Base-by-base conservation (phyloP, 2,113 vertebrate species). In the Corythornis madagascariensis region DNA sequence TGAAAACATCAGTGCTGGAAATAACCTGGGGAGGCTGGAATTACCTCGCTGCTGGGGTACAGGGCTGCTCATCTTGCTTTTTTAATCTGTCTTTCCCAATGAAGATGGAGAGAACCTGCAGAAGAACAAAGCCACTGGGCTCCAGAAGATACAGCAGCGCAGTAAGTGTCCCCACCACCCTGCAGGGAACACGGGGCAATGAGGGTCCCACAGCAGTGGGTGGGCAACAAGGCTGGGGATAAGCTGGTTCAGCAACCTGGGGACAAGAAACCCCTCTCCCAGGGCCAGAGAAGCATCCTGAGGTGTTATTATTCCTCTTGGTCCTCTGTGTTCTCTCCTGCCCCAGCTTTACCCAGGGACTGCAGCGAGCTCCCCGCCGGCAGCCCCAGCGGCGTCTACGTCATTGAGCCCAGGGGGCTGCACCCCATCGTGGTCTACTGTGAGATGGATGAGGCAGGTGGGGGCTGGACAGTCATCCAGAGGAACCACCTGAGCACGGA, bases 351-450 rank as follows among this genome's bases (percentile, higher is more conserved):
- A 18, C 74, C 74, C 64, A 77, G 21, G 47, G 73, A 86, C 52
- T 85, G 71, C 61, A 85, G 82, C 1, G 71, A 85, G 35, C 0
- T 84, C 6, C 2, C 57, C 0, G 2, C 38, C 55, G 59, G 48
- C 59, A 73, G 10, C 59, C 81, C 81, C 81, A 83, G 81, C 1
- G 81, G 81, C 1, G 3, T 73, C 38, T 83, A 83, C 2, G 8
- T 73, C 59, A 83, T 83, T 57, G 26, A 64, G 25, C 80, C 80
- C 40, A 25, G 31, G 5, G 80, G 80, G 4, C 69, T 73, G 31
- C 69, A 73, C 40, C 80, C 57, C 69, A 73, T 83, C 8, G 48
- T 83, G 80, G 80, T 83, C 40, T 73, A 35, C 80, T 83, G 80
- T 1, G 59, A 72, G 10, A 72, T 83, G 67, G 47, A 31, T 2